phyloP scores from a whole-genome alignment of 2,113 vertebrate genomes.

The Craseonycteris thonglongyai region DNA sequence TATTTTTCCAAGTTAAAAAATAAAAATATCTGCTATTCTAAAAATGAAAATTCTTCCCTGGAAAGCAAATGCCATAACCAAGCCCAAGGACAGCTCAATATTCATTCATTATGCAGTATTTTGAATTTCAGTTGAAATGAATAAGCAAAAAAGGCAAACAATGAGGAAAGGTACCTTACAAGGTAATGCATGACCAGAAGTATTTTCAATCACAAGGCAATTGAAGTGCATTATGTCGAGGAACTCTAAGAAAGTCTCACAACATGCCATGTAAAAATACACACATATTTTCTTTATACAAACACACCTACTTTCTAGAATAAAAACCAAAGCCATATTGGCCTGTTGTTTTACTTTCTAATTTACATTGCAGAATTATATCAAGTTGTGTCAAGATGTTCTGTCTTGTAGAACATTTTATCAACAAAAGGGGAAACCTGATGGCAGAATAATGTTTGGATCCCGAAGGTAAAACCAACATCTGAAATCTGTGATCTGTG shows the following conservation, averaged over 20 bases:
- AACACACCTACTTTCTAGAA: constrained; percentile 40
- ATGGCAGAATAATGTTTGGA: not conserved
- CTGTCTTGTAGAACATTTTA: not conserved
- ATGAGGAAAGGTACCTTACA: no score
- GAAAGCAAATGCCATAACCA: not conserved
- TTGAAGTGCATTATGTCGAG: constrained; percentile 56
- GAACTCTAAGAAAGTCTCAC: constrained; percentile 66
- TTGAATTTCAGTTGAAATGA: not conserved
- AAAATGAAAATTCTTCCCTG: not conserved
- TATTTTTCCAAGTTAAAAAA: constrained; percentile 22
- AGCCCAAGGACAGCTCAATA: not conserved
- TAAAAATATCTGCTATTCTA: not conserved
- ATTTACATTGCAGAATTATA: not conserved
- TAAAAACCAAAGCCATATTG: not conserved
- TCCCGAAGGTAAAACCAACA: not conserved
- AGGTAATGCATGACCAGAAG: not conserved
- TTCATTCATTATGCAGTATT: not conserved
- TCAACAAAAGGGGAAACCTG: not conserved
- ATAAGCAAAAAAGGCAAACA: not conserved
- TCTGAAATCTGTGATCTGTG: not conserved
- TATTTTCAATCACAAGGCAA: constrained; percentile 24
- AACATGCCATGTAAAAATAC: constrained; percentile 48
- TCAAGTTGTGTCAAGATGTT: not conserved
- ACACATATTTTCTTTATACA: constrained; percentile 31
- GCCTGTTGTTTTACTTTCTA: not conserved